Base-by-base conservation (phyloP, 1,140 invertebrate genomes). In the Delia radicum region DNA sequence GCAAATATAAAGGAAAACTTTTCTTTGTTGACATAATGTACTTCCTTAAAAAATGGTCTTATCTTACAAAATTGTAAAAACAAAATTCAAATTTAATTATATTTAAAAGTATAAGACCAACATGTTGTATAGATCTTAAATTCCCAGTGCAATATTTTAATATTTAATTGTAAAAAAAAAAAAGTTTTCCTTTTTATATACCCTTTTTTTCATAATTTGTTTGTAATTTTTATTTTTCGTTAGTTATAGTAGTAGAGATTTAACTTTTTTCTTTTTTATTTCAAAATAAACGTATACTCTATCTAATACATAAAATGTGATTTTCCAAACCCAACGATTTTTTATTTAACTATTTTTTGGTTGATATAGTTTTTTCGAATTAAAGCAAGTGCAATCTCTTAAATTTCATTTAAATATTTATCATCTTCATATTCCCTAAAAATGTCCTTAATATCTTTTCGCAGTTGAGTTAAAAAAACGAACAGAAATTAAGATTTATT, bases 251-350 rank as follows among this genome's bases (percentile, higher is more conserved):
- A n/a, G n/a, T n/a, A n/a, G n/a, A n/a, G n/a, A n/a, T n/a, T n/a
- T n/a, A n/a, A n/a, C n/a, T n/a, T n/a, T n/a, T n/a, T n/a, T n/a
- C n/a, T n/a, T n/a, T n/a, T n/a, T n/a, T n/a, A n/a, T n/a, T n/a
- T n/a, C 42, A 8, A 8, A 46, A 8, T 46, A 3, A 46, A 46
- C 42, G 42, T 55, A 42, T 42, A 15, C 12, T 33, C n/a, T n/a
- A n/a, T n/a, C n/a, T 15, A 42, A 42, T 7, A 26, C 3, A 67
- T n/a, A 67, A 28, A n/a, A 27, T 67, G 63, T 67, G 63, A 67
- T 67, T 33, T 67, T 29, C 63, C 63, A 5, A 29, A 67, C 27
- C 63, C 27, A 67, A 67, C 63, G 63, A 67, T 33, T 28, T 67
- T 67, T 29, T 67, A n/a, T n/a, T 29, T 28, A 15, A 28, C n/a